A percentile compares a stretch with the other conserved stretches of the same genome.
These are phyloP conservation scores for Bufo bufo DNA, from an alignment of 2,113 vertebrate genomes.

Conservation along the genomic window DNA sequence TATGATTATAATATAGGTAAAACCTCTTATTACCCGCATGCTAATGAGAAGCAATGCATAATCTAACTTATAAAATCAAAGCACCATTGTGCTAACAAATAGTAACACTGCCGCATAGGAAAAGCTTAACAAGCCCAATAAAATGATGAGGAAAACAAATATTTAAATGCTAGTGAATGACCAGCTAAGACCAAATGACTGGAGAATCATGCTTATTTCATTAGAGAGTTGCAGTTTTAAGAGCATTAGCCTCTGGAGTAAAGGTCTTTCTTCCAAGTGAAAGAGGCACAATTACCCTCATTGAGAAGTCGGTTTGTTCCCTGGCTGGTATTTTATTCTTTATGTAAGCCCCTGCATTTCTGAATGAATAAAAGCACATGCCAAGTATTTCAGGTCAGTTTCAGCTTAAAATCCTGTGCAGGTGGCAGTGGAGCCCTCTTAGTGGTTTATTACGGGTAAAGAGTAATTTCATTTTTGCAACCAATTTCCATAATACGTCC, in stretches of 20 bases:
- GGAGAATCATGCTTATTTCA: slow-evolving; percentile 45
- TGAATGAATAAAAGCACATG: slow-evolving; percentile 41
- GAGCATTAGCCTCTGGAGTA: slow-evolving; percentile 50
- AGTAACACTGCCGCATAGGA: background rate
- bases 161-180: slow-evolving; percentile 9
- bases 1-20: slow-evolving; percentile 10
- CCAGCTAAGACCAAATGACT: slow-evolving; percentile 27
- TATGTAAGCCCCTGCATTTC: slow-evolving; percentile 47
- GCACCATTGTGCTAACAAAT: background rate
- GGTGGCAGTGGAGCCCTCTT: slow-evolving; percentile 39
- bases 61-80: slow-evolving; percentile 6
- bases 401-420: slow-evolving; percentile 53
- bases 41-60: background rate
- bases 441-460: slow-evolving; percentile 8
- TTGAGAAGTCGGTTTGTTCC: slow-evolving; percentile 48
- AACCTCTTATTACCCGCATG: background rate
- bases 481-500: slow-evolving; percentile 16
- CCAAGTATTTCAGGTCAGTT: slow-evolving; percentile 57
- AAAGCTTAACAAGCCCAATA: slow-evolving; percentile 11
- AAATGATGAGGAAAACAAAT: slow-evolving; percentile 29
- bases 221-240: slow-evolving; percentile 48
- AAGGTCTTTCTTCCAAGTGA: slow-evolving; percentile 49
- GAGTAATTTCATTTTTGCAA: slow-evolving; percentile 15
- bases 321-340: slow-evolving; percentile 51
- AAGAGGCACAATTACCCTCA: slow-evolving; percentile 54